Evolutionary conservation across 2,797 vertebrate genomes (phyloP), one percentile per base, ranked within the genome.

Genomic region (Adrianichthys oophorus): DNA sequence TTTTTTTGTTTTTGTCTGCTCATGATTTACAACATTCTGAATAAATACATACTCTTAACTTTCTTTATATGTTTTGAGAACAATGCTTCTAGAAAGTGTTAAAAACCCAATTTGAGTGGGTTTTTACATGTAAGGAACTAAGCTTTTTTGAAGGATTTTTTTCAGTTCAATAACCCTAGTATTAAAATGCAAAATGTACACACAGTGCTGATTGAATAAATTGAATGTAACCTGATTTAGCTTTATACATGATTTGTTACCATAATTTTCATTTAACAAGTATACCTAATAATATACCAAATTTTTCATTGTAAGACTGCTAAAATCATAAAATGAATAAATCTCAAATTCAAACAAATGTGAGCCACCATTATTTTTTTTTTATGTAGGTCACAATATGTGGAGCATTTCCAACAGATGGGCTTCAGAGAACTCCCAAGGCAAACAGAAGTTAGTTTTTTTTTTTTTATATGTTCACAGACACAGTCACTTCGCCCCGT

Each of bases 301-400:
- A 37, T 37, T 37, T 37, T 12, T 37, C 32, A 89, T 92, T 90
- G 91, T 85, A 72, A 87, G 85, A 72, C 87, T 89, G 89, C 79
- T 88, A 81, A 85, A 91, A 85, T 87, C 85, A 59, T 85, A 88
- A 90, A 89, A 92, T 89, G 66, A 92, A 92, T 91, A 84, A 87
- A 84, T 90, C 86, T 90, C 89, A 76, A 82, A 73, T 86, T 90
- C 89, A 76, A 82, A 73, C 52, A 66, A 87, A 80, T 71, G 79
- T 78, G 76, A 41, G 59, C 70, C 87, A 91, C 89, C 89, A 79
- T 84, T 89, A 70, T 8, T 71, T 74, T 76, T 61, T 56, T 78
- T 83, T 88, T 90, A 92, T 91, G 87, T 93, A 87, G 92, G 92
- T 93, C 92, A 92, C 90, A 93, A 91, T 92, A 92, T 93, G 92